phyloP scores from a whole-genome alignment of 1,140 invertebrate genomes.

The Bombus picipes region DNA sequence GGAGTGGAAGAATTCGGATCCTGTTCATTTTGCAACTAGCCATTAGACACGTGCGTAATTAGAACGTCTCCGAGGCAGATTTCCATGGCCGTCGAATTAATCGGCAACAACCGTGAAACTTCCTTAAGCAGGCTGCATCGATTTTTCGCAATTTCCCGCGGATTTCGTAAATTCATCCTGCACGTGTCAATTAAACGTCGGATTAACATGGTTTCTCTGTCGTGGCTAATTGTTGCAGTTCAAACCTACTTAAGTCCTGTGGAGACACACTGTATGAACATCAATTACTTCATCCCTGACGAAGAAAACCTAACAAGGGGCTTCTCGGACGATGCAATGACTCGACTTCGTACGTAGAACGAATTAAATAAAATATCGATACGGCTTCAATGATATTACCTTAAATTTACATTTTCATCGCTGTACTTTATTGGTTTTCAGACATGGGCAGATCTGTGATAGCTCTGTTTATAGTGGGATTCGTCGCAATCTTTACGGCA shows the following conservation, averaged over 20 bases:
- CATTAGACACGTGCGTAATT: constrained; percentile 42
- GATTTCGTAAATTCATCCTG: neutral
- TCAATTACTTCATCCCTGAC: constrained; percentile 95
- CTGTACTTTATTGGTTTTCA: constrained; percentile 74
- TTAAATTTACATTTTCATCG: neutral
- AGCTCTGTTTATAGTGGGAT: constrained; percentile 94
- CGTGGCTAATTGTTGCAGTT: constrained; percentile 86
- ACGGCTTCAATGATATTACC: too few relatives aligned
- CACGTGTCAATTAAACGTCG: neutral
- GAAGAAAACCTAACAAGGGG: constrained; percentile 91
- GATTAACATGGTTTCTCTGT: constrained; percentile 1
- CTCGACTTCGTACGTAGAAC: constrained; percentile 88
- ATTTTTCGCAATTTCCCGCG: constrained; percentile 3
- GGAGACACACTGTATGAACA: constrained; percentile 96
- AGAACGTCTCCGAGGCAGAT: constrained; percentile 13
- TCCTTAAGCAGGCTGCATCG: constrained; percentile 1
- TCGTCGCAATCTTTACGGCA: constrained; percentile 94
- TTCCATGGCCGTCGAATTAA: constrained; percentile 40
- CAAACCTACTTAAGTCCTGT: constrained; percentile 95
- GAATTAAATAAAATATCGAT: neutral
- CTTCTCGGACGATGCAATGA: constrained; percentile 92
- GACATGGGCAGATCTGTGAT: constrained; percentile 96
- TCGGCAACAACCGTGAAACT: constrained; percentile 8
- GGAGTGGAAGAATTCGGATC: neutral
- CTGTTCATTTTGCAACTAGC: constrained; percentile 33